These are phyloP conservation scores for Drosophila paranaensis DNA, from an alignment of 2,888 invertebrate species.

Conservation along the genomic window DNA sequence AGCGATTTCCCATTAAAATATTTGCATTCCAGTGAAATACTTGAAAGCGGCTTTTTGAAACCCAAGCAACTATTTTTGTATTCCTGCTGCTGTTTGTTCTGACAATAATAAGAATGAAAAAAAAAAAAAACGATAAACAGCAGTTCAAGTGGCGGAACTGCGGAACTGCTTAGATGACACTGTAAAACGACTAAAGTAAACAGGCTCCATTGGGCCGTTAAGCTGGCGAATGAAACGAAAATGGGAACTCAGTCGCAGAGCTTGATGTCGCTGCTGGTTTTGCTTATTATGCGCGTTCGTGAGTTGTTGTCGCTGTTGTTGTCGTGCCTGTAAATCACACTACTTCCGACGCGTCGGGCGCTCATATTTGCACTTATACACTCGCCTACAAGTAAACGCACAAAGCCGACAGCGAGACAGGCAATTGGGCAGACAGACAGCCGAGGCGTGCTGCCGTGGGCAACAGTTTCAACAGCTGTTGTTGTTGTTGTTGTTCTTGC, in stretches of 20 bases:
- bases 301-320: slow-evolving; percentile 25
- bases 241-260: neutral
- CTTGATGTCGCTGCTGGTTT: slow-evolving; percentile 26
- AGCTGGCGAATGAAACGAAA: slow-evolving; percentile 19
- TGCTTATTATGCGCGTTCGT: slow-evolving; percentile 65
- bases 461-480: slow-evolving; percentile 48
- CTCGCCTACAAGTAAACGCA: slow-evolving; percentile 26
- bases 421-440: slow-evolving; percentile 23
- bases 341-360: slow-evolving; percentile 68
- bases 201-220: slow-evolving; percentile 15
- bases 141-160: slow-evolving; percentile 51
- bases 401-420: slow-evolving; percentile 27
- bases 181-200: slow-evolving; percentile 50
- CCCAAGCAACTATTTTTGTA: slow-evolving; percentile 33
- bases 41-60: slow-evolving; percentile 23
- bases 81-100: slow-evolving; percentile 17
- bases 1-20: slow-evolving; percentile 14
- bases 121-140: slow-evolving; percentile 22
- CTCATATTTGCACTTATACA: slow-evolving; percentile 42
- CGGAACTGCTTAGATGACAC: slow-evolving; percentile 63
- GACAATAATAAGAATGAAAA: slow-evolving; percentile 19
- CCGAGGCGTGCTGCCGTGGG: slow-evolving; percentile 40
- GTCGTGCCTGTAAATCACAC: slow-evolving; percentile 74
- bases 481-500: slow-evolving; percentile 18
- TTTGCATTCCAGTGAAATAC: slow-evolving; percentile 26